phyloP scores from a whole-genome alignment of 53 echinoderm and acorn worm genomes.

The Astropecten irregularis region DNA sequence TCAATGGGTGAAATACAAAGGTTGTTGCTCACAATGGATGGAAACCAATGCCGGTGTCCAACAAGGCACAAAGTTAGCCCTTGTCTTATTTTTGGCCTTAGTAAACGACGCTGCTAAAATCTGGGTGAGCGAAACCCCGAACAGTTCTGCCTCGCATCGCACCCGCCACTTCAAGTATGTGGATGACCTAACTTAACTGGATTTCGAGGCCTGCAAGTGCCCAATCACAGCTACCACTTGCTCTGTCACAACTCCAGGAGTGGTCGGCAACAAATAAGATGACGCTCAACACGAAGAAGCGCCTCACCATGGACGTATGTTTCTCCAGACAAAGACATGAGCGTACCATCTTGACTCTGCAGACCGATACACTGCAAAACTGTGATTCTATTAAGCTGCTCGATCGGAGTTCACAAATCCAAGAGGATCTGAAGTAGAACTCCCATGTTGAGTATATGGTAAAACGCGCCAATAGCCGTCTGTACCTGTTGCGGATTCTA shows the following conservation, averaged over 20 bases:
- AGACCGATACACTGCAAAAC: background rate
- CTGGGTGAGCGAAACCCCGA: background rate
- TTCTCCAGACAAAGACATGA: background rate
- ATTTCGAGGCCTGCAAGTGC: background rate
- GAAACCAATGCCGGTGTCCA: slow-evolving; percentile 17
- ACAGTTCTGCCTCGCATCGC: background rate
- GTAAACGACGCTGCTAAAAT: slow-evolving; percentile 10
- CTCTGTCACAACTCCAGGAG: background rate
- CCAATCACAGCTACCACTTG: background rate
- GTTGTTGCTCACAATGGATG: background rate
- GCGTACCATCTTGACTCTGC: background rate
- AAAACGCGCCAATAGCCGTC: background rate
- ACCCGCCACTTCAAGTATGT: slow-evolving; percentile 8
- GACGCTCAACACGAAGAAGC: slow-evolving; percentile 22
- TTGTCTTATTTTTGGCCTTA: slow-evolving; percentile 12
- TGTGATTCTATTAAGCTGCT: background rate
- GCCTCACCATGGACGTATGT: background rate
- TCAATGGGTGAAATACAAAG: slow-evolving; percentile 36
- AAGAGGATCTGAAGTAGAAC: background rate
- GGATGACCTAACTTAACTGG: background rate
- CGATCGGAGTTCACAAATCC: background rate
- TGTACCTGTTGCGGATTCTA: background rate
- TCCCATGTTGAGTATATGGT: background rate
- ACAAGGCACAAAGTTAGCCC: slow-evolving; percentile 49
- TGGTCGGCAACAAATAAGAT: background rate